Conservation (phyloP, 2,797 vertebrate species). For the Trematomus bernacchii region DNA sequence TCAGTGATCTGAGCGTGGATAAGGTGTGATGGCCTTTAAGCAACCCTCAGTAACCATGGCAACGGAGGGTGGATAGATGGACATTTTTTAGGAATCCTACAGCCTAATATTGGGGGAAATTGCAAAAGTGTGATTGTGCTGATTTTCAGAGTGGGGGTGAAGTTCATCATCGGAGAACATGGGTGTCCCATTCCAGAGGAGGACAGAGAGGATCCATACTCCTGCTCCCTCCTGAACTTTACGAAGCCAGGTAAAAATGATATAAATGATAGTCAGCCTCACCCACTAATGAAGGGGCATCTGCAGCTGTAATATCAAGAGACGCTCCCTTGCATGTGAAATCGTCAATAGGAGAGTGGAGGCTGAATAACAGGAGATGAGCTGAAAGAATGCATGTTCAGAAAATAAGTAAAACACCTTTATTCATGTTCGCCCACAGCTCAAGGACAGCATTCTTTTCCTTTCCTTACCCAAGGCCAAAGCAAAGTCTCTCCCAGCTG, state of each 20-base stretch:
- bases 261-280: background rate
- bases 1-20: slow-evolving; percentile 68
- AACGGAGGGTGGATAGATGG: slow-evolving; percentile 68
- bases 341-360: slow-evolving; percentile 23
- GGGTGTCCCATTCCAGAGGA: slow-evolving; percentile 94
- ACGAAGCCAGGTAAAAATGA: slow-evolving; percentile 87
- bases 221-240: slow-evolving; percentile 94
- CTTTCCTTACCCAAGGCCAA: slow-evolving; percentile 53
- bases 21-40: slow-evolving; percentile 77
- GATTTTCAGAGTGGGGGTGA: slow-evolving; percentile 92
- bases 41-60: slow-evolving; percentile 77
- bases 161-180: slow-evolving; percentile 93
- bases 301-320: background rate
- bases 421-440: slow-evolving; percentile 71
- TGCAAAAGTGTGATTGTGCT: slow-evolving; percentile 24
- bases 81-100: slow-evolving; percentile 65
- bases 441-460: slow-evolving; percentile 73
- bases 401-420: slow-evolving; percentile 57
- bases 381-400: slow-evolving; percentile 55
- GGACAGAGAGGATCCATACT: slow-evolving; percentile 95
- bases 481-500: slow-evolving; percentile 49
- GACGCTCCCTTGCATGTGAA: slow-evolving; percentile 20
- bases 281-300: background rate
- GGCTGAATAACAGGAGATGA: slow-evolving; percentile 42
- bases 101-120: slow-evolving; percentile 41